Evolutionary conservation across 2,888 invertebrate species (phyloP), one percentile per base, ranked within the genome.

Genomic region (Tribolium freemani): DNA sequence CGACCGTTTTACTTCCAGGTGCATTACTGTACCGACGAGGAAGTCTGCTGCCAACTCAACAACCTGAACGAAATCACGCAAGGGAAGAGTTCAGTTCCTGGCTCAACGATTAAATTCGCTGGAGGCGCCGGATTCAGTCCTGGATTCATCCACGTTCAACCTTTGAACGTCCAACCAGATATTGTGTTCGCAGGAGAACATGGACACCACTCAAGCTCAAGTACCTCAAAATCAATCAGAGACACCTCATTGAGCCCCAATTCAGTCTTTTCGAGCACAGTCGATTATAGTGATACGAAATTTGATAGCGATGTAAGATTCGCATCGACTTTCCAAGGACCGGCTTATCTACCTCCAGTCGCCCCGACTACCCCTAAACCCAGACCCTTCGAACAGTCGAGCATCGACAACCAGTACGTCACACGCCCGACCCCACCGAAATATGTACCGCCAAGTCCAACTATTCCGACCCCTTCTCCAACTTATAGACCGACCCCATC

Each of bases 341-440:
- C 85, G 1, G 84, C 82, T 10, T 87, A 87, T 75, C 77, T 87
- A 20, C 87, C 87, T 31, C 87, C 87, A 5, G 73, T 79, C 31
- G 79, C 78, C 75, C 76, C 67, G 5, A 75, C 76, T 26, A 78
- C 72, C 11, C 76, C 75, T n/a, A 76, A 77, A 53, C 69, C 73
- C 5, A 72, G 50, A 61, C 71, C 68, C 20, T 74, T 30, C 70
- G 53, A 72, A 20, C 8, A 16, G 8, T 54, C 60, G 13, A 50
- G 46, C 16, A 50, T 60, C 13, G 38, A 46, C 6, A 20, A 71
- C 20, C 60, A 68, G 26, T 48, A 70, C 46, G 58, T 69, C 26
- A 70, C 70, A 20, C n/a, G 45, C n/a, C 58, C 57, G 8, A 54
- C 66, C n/a, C 10, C 45, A 9, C 58, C 48, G 16, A 20, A 53